Evolutionary conservation across 2,888 invertebrate species (phyloP).

Genomic region (Hirtodrosophila alboralis): DNA sequence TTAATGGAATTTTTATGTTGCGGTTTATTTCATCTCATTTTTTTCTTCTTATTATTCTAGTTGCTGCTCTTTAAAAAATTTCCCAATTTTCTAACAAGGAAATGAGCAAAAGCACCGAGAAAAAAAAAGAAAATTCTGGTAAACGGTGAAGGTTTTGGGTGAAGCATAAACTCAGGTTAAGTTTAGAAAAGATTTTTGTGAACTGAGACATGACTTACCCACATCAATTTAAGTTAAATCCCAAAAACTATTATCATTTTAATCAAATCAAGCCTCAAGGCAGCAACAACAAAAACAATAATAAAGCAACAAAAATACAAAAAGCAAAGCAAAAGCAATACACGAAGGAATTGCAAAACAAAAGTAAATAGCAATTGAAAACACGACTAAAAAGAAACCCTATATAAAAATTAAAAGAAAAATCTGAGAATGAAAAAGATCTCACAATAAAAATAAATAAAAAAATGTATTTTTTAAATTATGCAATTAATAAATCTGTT

Average conservation of each 20-base stretch:
- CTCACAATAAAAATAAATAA: too few species aligned
- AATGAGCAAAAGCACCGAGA: slow-evolving; percentile 23
- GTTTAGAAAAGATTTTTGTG: background rate
- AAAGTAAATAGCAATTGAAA: slow-evolving; percentile 12
- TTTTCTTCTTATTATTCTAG: background rate
- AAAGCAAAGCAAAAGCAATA: slow-evolving; percentile 17
- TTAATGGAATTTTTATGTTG: slow-evolving; percentile 65
- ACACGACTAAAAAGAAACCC: slow-evolving; percentile 13
- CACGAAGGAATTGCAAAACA: slow-evolving; percentile 31
- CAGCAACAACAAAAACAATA: slow-evolving; percentile 29
- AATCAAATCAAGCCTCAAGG: slow-evolving; percentile 70
- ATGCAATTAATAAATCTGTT: too few species aligned
- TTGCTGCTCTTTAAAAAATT: slow-evolving; percentile 22
- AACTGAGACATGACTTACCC: slow-evolving; percentile 44
- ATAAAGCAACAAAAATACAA: slow-evolving; percentile 2
- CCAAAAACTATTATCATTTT: slow-evolving; percentile 78
- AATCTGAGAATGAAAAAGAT: too few species aligned
- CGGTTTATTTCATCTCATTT: slow-evolving; percentile 9
- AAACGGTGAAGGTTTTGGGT: background rate
- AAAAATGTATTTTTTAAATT: too few species aligned
- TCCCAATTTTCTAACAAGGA: slow-evolving; percentile 29
- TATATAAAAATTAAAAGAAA: background rate
- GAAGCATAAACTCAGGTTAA: slow-evolving; percentile 7
- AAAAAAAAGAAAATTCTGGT: slow-evolving; percentile 4
- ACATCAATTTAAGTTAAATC: slow-evolving; percentile 77